phyloP scores from a whole-genome alignment of 2,113 vertebrate species.

The Halichoerus grypus region DNA sequence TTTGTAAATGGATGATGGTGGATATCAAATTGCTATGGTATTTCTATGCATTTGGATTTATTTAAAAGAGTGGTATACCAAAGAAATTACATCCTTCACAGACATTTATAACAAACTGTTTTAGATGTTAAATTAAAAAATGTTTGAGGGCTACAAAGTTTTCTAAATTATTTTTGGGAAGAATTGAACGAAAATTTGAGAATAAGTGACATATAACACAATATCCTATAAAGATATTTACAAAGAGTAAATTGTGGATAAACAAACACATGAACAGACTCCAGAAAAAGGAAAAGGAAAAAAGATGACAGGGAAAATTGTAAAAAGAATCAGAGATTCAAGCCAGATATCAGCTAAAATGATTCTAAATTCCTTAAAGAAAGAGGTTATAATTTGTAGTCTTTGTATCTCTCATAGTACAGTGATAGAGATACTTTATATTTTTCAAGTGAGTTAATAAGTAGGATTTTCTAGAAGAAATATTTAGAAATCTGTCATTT shows the following conservation, averaged over 20 bases:
- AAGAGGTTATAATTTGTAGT: neutral
- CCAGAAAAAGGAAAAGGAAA: neutral
- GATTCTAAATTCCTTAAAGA: neutral
- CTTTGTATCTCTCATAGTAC: neutral
- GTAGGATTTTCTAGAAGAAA: neutral
- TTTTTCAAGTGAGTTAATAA: constrained; percentile 36
- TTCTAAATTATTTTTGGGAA: constrained; percentile 7
- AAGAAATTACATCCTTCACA: neutral
- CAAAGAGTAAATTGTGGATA: neutral
- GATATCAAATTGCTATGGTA: neutral
- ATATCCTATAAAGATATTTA: neutral
- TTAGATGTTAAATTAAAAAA: constrained; percentile 38
- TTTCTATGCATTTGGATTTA: neutral
- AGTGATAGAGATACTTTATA: neutral
- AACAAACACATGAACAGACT: neutral
- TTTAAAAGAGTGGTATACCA: neutral
- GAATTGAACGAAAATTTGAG: neutral
- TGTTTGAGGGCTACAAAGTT: neutral
- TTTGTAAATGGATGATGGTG: neutral
- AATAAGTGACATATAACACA: neutral
- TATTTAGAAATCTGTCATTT: constrained; percentile 49
- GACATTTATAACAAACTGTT: neutral
- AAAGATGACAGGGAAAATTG: neutral
- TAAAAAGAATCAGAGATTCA: neutral
- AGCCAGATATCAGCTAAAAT: neutral